These are phyloP conservation scores for Dendroctonus valens DNA, from an alignment of 1,140 invertebrate genomes.

Conservation along the genomic window DNA sequence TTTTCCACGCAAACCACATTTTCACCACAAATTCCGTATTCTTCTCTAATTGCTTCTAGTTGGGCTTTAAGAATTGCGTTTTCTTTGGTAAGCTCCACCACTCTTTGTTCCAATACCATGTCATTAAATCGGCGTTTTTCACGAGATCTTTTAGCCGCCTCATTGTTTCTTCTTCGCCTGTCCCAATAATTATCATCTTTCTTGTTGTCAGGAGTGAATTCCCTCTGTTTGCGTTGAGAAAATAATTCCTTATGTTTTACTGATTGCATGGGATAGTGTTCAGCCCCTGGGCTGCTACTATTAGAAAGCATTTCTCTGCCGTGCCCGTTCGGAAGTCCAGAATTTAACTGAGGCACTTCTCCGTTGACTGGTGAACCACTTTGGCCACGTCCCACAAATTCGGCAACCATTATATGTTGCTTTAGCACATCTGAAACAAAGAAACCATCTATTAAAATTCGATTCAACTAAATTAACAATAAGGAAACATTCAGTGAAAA, in stretches of 20 bases:
- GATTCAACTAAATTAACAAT: background rate
- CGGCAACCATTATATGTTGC: conserved; percentile 82
- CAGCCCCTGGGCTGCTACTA: conserved; percentile 44
- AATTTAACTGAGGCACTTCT: conserved; percentile 61
- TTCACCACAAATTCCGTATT: conserved; percentile 88
- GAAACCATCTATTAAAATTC: conserved; percentile 31
- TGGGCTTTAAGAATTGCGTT: conserved; percentile 92
- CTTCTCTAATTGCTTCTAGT: conserved; percentile 87
- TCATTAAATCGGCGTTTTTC: conserved; percentile 96
- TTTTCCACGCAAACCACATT: conserved; percentile 82
- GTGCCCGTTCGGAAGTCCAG: conserved; percentile 57
- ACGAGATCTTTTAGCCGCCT: conserved; percentile 90
- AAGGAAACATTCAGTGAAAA: background rate
- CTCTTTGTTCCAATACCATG: conserved; percentile 92
- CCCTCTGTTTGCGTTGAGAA: conserved; percentile 87
- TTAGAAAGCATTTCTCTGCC: conserved; percentile 47
- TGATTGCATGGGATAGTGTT: conserved; percentile 51
- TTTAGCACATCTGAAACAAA: conserved; percentile 63
- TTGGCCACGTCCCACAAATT: conserved; percentile 73
- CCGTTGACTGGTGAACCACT: conserved; percentile 67
- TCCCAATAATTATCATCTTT: conserved; percentile 99
- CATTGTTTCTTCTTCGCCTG: conserved; percentile 89
- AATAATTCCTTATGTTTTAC: conserved; percentile 75
- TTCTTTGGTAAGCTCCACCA: conserved; percentile 91
- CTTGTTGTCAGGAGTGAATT: conserved; percentile 95